phyloP scores from a whole-genome alignment of 1,140 invertebrate species.

The Chionoecetes opilio region DNA sequence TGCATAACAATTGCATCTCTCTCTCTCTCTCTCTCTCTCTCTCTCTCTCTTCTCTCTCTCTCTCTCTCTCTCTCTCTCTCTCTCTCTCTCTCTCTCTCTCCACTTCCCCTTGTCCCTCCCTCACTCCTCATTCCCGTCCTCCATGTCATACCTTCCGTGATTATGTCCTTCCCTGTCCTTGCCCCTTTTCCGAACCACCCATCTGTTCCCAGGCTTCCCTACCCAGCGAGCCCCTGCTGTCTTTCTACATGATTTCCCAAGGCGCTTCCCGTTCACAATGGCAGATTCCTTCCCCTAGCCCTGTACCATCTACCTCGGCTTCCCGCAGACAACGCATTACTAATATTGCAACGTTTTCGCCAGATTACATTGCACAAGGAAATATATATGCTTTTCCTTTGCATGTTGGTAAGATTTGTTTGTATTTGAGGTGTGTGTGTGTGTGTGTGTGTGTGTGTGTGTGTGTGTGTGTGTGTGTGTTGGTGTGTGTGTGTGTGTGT shows the following conservation, averaged over 20 bases:
- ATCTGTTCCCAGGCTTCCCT: neutral
- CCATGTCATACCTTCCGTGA: neutral
- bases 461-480: no score
- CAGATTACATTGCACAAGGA: neutral
- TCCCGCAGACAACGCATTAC: neutral
- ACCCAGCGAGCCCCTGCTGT: slow-evolving; percentile 22
- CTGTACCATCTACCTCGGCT: neutral
- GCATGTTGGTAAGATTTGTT: no score
- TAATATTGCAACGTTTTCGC: slow-evolving; percentile 14
- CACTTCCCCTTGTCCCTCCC: neutral
- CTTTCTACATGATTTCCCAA: slow-evolving; percentile 57
- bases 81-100: no score
- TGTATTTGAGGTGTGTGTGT: no score
- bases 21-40: no score
- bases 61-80: no score
- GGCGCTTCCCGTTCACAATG: slow-evolving; percentile 39
- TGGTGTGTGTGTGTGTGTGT: no score
- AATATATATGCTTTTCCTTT: neutral
- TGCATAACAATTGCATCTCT: no score
- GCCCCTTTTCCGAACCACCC: slow-evolving; percentile 22
- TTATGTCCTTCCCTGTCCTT: neutral
- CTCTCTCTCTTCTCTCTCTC: no score
- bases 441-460: no score
- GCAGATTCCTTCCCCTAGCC: neutral
- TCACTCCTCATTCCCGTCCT: neutral